A percentile compares a stretch with the other conserved stretches of the same genome.
These are phyloP conservation scores for Chrysopa pallens DNA, from an alignment of 1,140 invertebrate species.

Conservation along the genomic window DNA sequence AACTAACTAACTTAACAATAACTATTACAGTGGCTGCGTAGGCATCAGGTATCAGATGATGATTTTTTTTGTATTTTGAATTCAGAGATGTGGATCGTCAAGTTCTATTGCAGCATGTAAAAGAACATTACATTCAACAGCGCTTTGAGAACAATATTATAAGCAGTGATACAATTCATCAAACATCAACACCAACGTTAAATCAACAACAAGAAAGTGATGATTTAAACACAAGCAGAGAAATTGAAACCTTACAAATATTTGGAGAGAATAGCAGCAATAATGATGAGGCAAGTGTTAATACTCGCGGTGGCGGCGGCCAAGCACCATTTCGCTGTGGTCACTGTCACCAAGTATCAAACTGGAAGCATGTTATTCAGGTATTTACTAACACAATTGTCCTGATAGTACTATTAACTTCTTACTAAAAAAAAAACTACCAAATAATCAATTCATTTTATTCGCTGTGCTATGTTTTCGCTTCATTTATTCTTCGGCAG, in stretches of 20 bases:
- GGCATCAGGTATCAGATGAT: background rate
- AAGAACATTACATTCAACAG: slow-evolving; percentile 32
- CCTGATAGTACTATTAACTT: too few species aligned
- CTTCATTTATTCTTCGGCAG: too few species aligned
- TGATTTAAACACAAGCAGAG: slow-evolving; percentile 2
- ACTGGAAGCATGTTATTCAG: slow-evolving; percentile 68
- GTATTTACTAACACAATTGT: slow-evolving; percentile 29
- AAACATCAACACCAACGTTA: background rate
- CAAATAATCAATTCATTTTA: too few species aligned
- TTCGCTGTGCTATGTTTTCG: too few species aligned
- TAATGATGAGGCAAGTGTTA: slow-evolving; percentile 20
- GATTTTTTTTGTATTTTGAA: slow-evolving; percentile 1
- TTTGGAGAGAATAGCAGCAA: slow-evolving; percentile 1
- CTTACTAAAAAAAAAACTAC: too few species aligned
- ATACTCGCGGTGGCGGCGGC: slow-evolving; percentile 13
- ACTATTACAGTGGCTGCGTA: background rate
- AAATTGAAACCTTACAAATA: slow-evolving; percentile 15
- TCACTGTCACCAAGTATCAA: slow-evolving; percentile 54
- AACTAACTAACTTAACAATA: too few species aligned
- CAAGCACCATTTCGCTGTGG: slow-evolving; percentile 47
- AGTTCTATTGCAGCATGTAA: slow-evolving; percentile 44
- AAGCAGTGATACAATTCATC: slow-evolving; percentile 9
- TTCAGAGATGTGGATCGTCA: slow-evolving; percentile 41
- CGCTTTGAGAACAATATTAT: slow-evolving; percentile 1
- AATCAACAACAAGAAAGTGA: background rate